Evolutionary conservation across 2,797 vertebrate species (phyloP), one percentile per base, ranked within the genome.

Genomic region (Oceanodroma leucorhoa): DNA sequence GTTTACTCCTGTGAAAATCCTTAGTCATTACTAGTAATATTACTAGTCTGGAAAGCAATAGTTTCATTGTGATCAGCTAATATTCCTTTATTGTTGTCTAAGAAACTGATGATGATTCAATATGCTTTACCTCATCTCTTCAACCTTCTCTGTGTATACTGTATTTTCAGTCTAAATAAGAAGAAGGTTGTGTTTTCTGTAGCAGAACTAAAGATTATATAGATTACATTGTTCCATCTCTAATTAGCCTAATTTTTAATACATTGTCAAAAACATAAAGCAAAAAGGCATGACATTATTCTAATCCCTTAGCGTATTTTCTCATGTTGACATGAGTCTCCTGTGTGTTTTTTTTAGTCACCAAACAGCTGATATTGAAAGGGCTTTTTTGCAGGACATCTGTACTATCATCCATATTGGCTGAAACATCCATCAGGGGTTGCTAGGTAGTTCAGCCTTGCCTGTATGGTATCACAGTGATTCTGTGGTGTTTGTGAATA

Each of bases 401-500:
- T 85, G 36, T 72, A 34, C 14, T 75, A 24, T 58, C 40, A 64
- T 40, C 53, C 4, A 0, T 34, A 32, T 36, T 62, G 43, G 9
- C 27, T 85, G 81, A 91, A 87, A 51, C 13, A 76, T 51, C 41
- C 9, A 8, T 76, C 57, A 58, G 11, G 27, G 6, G 5, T 79
- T 89, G 41, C 41, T 69, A 57, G 30, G 85, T 79, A n/a, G 18
- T 45, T 88, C 65, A 89, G 20, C 62, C 23, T 92, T 69, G 19
- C 26, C 32, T 78, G 8, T 22, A 9, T 1, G 2, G 9, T 53
- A 57, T 78, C 54, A 69, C n/a, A 76, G 27, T 54, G 51, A 46
- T 93, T 83, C 81, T 48, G 24, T 53, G 46, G 14, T 73, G n/a
- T 29, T n/a, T 83, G 27, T 72, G 73, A 83, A 78, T 61, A 76